A percentile compares a stretch with the other conserved stretches of the same genome.
Conservation (phyloP, 2,113 vertebrate genomes). For the Puntigrus tetrazona region DNA sequence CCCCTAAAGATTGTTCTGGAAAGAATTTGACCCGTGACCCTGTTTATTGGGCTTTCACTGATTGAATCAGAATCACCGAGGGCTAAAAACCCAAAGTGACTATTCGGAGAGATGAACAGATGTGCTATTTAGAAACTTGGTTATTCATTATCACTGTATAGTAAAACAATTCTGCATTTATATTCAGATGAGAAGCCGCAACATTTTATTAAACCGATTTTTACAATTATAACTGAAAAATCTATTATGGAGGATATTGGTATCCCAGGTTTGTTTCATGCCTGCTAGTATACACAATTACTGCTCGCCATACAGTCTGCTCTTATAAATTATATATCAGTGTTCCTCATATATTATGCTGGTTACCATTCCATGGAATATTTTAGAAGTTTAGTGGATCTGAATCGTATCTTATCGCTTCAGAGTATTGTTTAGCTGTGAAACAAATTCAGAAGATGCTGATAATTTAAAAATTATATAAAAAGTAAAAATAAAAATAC, state of each 20-base stretch:
- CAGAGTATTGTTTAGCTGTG: neutral
- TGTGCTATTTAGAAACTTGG: neutral
- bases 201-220: neutral
- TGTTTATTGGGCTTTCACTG: constrained; percentile 40
- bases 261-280: neutral
- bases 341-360: neutral
- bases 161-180: neutral
- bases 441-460: neutral
- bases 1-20: constrained; percentile 40
- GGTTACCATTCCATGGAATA: neutral
- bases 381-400: neutral
- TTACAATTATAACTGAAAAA: neutral
- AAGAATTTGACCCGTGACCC: constrained; percentile 48
- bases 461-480: neutral
- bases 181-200: neutral
- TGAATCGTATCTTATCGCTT: neutral
- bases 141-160: neutral
- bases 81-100: constrained; percentile 16
- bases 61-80: constrained; percentile 24
- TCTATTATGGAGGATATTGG: neutral
- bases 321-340: neutral
- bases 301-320: neutral
- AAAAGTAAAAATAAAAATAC: too few species aligned
- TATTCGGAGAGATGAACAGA: neutral
- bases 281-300: neutral